Evolutionary conservation across 1,140 invertebrate genomes (phyloP).

Genomic region (Drosophila littoralis): DNA sequence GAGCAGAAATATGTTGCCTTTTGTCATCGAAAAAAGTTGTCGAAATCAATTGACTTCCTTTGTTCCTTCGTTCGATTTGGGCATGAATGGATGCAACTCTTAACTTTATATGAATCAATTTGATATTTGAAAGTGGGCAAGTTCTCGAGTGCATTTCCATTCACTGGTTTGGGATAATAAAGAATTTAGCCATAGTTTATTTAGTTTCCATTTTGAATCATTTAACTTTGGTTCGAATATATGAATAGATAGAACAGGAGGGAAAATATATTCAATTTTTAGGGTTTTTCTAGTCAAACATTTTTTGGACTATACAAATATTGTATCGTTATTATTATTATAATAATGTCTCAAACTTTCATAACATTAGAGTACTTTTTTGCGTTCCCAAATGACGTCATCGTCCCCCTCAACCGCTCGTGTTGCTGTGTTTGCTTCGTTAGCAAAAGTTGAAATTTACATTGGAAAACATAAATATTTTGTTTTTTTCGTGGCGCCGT

Average conservation of each 20-base stretch:
- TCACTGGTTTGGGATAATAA: neutral
- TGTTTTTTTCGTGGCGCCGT: conserved; percentile 35
- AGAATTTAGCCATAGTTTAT: neutral
- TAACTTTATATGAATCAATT: neutral
- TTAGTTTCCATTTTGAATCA: neutral
- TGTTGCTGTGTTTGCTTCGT: conserved; percentile 66
- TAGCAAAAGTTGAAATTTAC: conserved; percentile 60
- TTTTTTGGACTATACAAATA: too few relatives aligned
- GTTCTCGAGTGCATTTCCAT: conserved; percentile 13
- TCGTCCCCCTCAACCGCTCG: neutral
- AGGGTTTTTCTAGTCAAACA: too few relatives aligned
- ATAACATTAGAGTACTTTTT: neutral
- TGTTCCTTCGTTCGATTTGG: conserved; percentile 4
- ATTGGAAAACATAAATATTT: conserved; percentile 73
- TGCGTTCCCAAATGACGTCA: neutral
- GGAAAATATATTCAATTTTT: too few relatives aligned
- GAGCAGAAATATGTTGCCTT: conserved; percentile 16
- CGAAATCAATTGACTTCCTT: conserved; percentile 29
- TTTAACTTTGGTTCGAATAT: neutral
- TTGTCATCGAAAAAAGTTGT: conserved; percentile 21
- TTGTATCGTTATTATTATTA: too few relatives aligned
- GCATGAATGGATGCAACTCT: conserved; percentile 8
- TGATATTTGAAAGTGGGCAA: conserved; percentile 4
- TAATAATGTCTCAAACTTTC: too few relatives aligned
- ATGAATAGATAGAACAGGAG: neutral